Evolutionary conservation across 2,113 vertebrate species (phyloP).

Genomic region (Calonectris borealis): DNA sequence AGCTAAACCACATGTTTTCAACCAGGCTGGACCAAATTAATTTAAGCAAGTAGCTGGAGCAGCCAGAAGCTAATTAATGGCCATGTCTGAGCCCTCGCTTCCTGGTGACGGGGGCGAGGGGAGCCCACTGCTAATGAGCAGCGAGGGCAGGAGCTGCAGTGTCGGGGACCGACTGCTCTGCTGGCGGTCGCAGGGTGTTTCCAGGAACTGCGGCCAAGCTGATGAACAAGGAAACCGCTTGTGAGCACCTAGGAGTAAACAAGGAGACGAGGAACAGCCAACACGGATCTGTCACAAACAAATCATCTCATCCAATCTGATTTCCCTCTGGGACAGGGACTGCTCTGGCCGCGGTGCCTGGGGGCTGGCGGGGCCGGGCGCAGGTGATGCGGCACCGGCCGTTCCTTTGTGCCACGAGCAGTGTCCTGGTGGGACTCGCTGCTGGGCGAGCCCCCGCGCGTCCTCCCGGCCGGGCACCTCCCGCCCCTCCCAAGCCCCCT

Average conservation of each 20-base stretch:
- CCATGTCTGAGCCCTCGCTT: not conserved
- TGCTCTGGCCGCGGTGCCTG: not conserved
- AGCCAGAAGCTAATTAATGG: not conserved
- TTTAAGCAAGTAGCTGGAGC: not conserved
- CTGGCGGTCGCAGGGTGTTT: not conserved
- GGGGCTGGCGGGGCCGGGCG: not conserved
- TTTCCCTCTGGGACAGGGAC: not conserved
- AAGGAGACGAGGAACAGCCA: not conserved
- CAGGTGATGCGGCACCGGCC: not conserved
- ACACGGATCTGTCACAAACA: rapidly evolving
- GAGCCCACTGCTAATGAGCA: rapidly evolving
- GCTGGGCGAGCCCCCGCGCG: rapidly evolving
- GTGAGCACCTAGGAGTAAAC: not conserved
- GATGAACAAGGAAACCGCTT: not conserved
- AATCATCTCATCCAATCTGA: not conserved
- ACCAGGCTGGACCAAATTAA: not conserved
- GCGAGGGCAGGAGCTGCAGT: not conserved
- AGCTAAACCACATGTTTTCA: not conserved
- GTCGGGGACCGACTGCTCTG: rapidly evolving
- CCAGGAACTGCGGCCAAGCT: not conserved
- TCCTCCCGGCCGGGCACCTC: not conserved
- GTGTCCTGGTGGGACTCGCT: rapidly evolving
- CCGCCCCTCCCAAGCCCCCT: not conserved
- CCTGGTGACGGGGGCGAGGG: rapidly evolving
- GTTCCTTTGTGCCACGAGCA: not conserved